phyloP scores from a whole-genome alignment of 2,888 invertebrate species.

The Troides aeacus region DNA sequence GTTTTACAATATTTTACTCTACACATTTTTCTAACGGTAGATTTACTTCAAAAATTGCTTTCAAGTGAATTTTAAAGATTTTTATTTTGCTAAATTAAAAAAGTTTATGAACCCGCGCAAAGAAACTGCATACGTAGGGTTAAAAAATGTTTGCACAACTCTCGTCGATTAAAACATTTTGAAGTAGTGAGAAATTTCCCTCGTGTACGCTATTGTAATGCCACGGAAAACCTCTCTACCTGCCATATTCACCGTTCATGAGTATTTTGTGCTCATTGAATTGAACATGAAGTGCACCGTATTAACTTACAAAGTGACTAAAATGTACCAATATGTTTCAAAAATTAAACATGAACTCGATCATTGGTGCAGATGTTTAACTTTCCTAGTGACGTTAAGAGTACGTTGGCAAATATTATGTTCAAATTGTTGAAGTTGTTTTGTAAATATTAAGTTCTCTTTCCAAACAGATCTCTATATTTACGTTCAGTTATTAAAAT shows the following conservation, averaged over 20 bases:
- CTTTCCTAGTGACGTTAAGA: not conserved
- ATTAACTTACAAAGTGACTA: slow-evolving; percentile 5
- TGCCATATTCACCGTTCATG: slow-evolving; percentile 18
- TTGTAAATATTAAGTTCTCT: no score
- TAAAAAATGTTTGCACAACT: slow-evolving; percentile 25
- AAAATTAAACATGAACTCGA: not conserved
- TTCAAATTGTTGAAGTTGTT: no score
- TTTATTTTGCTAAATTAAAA: slow-evolving; percentile 6
- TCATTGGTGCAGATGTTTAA: not conserved
- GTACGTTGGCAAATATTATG: no score
- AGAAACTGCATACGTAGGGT: slow-evolving; percentile 23
- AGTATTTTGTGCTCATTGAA: slow-evolving; percentile 21
- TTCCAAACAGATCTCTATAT: not conserved
- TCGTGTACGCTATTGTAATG: slow-evolving; percentile 24
- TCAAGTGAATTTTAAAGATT: not conserved
- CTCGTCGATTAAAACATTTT: slow-evolving; percentile 18
- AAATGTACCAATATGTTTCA: slow-evolving; percentile 4
- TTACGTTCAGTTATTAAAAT: not conserved
- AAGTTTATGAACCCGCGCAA: slow-evolving; percentile 9
- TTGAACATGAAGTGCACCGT: slow-evolving; percentile 16
- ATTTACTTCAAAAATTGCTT: not conserved
- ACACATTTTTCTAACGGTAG: not conserved
- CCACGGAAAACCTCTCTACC: slow-evolving; percentile 20
- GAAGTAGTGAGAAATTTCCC: slow-evolving; percentile 28
- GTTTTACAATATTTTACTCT: no score